Base-by-base conservation (phyloP, 92 coral and sea anemone species). In the Umimayanthus chanpuru region DNA sequence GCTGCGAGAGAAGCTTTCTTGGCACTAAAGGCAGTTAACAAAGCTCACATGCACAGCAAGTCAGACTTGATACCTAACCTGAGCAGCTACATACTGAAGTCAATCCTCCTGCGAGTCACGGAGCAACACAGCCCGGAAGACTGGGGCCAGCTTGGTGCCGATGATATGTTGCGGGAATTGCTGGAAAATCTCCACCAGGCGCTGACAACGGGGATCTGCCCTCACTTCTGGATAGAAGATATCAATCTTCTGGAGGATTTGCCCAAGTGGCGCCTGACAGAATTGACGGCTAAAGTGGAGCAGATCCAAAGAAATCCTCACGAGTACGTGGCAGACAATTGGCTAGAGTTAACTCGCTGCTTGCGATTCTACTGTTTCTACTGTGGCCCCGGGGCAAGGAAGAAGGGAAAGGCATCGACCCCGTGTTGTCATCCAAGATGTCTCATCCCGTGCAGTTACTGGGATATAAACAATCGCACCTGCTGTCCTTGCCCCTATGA, bases 201-300 rank as follows among this genome's bases (percentile, higher is more conserved):
- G 29, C 74, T 86, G 73, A 76, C 53, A 23, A 47, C 81, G 55
- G 89, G 89, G 70, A n/a, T 2, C 26, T 86, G 89, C 73, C 64
- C 38, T 14, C 89, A 86, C 66, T 86, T 43, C 72, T 86, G 89
- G 89, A 86, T 86, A 86, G 82, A 86, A 11, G 89, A 55, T 20
- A 86, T 75, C 43, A 86, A 86, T 82, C n/a, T 86, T 4, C n/a
- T 86, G 72, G 82, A 86, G 44, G 82, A 86, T 1, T 14, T 86
- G 43, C 80, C 81, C 3, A 12, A 16, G 36, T 43, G 16, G 43
- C 89, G 89, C 89, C 81, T 26, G 49, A 9, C 23, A 11, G 89
- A 72, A 28, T 21, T 86, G 47, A 50, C 73, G 9, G 14, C 25
- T 7, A 86, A 72, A 61, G 89, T 86, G 53, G 70, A 53, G 56